Evolutionary conservation across 2,888 invertebrate genomes (phyloP).

Genomic region (Allygus modestus): DNA sequence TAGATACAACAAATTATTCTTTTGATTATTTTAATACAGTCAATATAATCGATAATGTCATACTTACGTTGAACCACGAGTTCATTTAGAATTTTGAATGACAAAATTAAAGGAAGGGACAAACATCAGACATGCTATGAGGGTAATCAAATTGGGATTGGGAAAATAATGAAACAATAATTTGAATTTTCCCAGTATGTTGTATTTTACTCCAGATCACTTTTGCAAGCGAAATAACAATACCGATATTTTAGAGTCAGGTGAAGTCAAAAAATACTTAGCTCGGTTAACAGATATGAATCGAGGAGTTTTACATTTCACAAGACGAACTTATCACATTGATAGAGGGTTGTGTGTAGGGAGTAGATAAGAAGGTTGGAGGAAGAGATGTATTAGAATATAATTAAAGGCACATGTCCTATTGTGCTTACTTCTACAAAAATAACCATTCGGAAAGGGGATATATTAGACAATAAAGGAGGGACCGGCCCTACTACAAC

Average conservation of each 20-base stretch:
- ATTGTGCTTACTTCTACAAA: conserved; percentile 51
- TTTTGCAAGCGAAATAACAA: conserved; percentile 21
- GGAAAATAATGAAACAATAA: conserved; percentile 10
- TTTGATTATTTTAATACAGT: too few species aligned
- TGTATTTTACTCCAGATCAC: conserved; percentile 21
- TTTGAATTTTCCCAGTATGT: conserved; percentile 28
- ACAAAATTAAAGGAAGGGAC: too few species aligned
- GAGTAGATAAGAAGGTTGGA: background rate
- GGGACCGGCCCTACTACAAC: conserved; percentile 29
- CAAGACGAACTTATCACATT: conserved; percentile 33
- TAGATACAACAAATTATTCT: too few species aligned
- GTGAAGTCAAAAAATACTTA: conserved; percentile 28
- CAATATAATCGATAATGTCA: too few species aligned
- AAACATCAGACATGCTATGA: too few species aligned
- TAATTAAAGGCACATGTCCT: conserved; percentile 52
- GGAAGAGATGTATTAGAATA: conserved; percentile 32
- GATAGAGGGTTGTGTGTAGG: background rate
- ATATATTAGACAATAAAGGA: conserved; percentile 7
- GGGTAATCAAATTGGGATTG: too few species aligned
- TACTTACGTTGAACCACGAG: too few species aligned
- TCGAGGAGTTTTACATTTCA: conserved; percentile 1
- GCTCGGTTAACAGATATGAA: background rate
- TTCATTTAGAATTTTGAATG: too few species aligned
- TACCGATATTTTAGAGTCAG: conserved; percentile 18
- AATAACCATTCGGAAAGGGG: conserved; percentile 9